Base-by-base conservation (phyloP, 2,888 invertebrate genomes). In the Synanthedon tipuliformis region DNA sequence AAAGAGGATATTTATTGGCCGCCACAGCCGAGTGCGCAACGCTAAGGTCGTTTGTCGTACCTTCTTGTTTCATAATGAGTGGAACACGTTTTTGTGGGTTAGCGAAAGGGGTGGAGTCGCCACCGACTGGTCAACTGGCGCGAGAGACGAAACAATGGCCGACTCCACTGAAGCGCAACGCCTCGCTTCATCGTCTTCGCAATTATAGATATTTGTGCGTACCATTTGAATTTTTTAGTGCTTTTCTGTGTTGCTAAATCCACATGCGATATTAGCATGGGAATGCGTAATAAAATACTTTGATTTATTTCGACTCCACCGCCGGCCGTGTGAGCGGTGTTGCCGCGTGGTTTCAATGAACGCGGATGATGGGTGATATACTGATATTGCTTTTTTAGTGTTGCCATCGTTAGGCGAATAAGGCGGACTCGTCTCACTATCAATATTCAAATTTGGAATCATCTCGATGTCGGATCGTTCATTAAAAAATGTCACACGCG, bases 31-130 rank as follows among this genome's bases (percentile, higher is more conserved):
- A 69, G 75, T 75, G 76, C 76, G 78, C 80, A 76, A 78, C 74
- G 54, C 64, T 73, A 64, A 76, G 75, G 75, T 69, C 73, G 77
- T 70, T 69, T 70, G 69, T 70, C 69, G 73, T 81, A 81, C 81
- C 75, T 82, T 81, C 81, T 79, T 78, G 76, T 85, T 85, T 83
- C 84, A 83, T 85, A 85, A 85, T 81, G 82, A 82, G 78, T 75
- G 64, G 70, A 82, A 85, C 84, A 73, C 71, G 82, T 84, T 84
- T 78, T 76, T 69, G 76, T 75, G 68, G 78, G 64, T 66, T 73
- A 71, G 59, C 55, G 68, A 59, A 55, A 54, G 64, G 68, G 48
- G 68, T 78, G 75, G 84, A 86, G 83, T 69, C 64, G 81, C 61
- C 55, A 49, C 53, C 54, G 54, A 45, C 50, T 48, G 54, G 52